These are phyloP conservation scores for Schizotus pectinicornis DNA, from an alignment of 2,888 invertebrate species.

Conservation along the genomic window DNA sequence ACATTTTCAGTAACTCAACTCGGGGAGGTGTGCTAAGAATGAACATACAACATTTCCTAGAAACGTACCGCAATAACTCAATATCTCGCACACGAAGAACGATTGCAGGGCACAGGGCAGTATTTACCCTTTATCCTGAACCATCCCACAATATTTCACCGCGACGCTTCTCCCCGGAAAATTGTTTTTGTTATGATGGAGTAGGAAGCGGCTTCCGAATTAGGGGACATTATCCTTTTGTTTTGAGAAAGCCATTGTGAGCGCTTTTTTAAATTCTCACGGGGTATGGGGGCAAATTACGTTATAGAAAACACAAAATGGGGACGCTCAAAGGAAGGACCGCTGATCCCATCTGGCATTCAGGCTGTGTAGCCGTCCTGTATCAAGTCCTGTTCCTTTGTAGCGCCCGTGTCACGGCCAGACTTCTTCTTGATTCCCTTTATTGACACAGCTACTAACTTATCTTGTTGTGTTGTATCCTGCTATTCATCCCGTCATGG, in stretches of 20 bases:
- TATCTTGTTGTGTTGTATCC: conserved; percentile 46
- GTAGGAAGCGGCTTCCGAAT: conserved; percentile 8
- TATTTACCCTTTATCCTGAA: background rate
- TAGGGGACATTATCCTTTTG: conserved; percentile 8
- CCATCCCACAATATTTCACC: too few species aligned
- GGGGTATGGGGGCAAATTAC: conserved; percentile 46
- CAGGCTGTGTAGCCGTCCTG: conserved; percentile 50
- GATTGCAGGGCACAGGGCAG: conserved; percentile 11
- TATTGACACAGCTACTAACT: conserved; percentile 53
- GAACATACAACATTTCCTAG: conserved; percentile 36
- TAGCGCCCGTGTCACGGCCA: conserved; percentile 47
- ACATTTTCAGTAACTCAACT: conserved; percentile 54
- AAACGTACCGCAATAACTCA: conserved; percentile 40
- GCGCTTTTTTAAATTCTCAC: conserved; percentile 38
- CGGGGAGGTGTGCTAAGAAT: conserved; percentile 50
- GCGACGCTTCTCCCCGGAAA: too few species aligned
- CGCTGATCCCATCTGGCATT: conserved; percentile 53
- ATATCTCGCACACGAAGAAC: conserved; percentile 31
- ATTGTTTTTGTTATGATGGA: background rate
- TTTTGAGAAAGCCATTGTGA: conserved; percentile 16
- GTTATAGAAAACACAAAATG: conserved; percentile 50
- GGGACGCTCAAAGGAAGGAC: conserved; percentile 48
- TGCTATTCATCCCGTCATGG: conserved; percentile 37
- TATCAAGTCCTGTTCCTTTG: conserved; percentile 50
- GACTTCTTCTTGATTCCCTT: conserved; percentile 49